A percentile compares a stretch with the other conserved stretches of the same genome.
Conservation (phyloP, 2,797 vertebrate genomes). For the Tapirus indicus region DNA sequence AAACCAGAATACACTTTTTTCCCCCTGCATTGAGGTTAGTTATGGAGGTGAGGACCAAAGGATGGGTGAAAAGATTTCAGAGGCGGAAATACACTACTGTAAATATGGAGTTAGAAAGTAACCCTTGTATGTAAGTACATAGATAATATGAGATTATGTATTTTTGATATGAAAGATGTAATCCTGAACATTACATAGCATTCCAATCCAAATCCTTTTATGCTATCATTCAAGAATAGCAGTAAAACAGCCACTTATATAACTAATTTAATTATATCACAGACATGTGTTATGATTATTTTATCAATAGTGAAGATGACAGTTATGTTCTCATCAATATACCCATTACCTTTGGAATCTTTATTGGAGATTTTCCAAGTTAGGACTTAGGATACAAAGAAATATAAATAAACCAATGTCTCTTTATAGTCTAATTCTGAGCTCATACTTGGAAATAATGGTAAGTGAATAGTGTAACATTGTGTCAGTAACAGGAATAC, state of each 20-base stretch:
- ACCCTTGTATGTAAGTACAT: not conserved
- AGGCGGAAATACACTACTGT: not conserved
- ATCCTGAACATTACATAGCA: not conserved
- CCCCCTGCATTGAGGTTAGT: not conserved
- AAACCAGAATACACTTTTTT: not conserved
- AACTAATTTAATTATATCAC: not conserved
- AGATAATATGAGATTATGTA: not conserved
- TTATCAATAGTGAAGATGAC: not conserved
- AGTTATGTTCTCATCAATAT: not conserved
- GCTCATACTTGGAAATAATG: not conserved
- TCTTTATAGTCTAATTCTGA: not conserved
- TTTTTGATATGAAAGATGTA: not conserved
- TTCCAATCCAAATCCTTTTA: not conserved
- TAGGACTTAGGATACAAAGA: not conserved
- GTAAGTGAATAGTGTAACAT: not conserved
- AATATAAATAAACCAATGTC: not conserved
- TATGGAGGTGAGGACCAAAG: accelerated
- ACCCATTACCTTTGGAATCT: not conserved
- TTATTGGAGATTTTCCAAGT: not conserved
- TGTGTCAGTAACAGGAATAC: not conserved
- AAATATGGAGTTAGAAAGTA: not conserved
- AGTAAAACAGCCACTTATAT: not conserved
- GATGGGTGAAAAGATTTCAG: not conserved
- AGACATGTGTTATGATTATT: not conserved
- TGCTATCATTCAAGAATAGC: not conserved